Conservation (phyloP, 1,140 invertebrate species). For the Drosophila punjabiensis region DNA sequence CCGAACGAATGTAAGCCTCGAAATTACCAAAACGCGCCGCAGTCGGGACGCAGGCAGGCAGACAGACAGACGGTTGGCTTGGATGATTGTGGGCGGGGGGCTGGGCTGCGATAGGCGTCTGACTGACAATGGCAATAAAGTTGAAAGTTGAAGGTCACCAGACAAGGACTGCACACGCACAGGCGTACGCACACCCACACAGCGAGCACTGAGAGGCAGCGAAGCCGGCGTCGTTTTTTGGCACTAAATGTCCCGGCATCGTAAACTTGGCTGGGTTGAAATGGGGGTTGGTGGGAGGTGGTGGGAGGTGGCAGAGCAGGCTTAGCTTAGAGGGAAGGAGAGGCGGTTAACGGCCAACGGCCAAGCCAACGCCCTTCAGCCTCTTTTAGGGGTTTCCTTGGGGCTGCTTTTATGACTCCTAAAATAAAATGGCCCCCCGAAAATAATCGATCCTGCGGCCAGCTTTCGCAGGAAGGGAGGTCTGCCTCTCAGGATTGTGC, state of each 20-base stretch:
- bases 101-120: slow-evolving; percentile 24
- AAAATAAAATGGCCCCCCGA: slow-evolving; percentile 62
- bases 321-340: slow-evolving; percentile 34
- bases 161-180: slow-evolving; percentile 55
- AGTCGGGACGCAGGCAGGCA: slow-evolving; percentile 41
- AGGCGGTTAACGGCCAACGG: slow-evolving; percentile 16
- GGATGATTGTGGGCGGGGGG: not conserved
- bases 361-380: slow-evolving; percentile 67
- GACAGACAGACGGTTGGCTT: slow-evolving; percentile 12
- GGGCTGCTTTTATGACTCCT: slow-evolving; percentile 47
- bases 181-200: slow-evolving; percentile 8
- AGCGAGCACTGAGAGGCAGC: slow-evolving; percentile 10
- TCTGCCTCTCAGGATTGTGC: slow-evolving; percentile 41
- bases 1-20: slow-evolving; percentile 57
- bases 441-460: slow-evolving; percentile 67
- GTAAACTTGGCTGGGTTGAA: slow-evolving; percentile 11
- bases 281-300: not conserved
- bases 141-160: slow-evolving; percentile 85
- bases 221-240: slow-evolving; percentile 73
- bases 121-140: slow-evolving; percentile 82
- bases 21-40: slow-evolving; percentile 76
- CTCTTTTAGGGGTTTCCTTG: slow-evolving; percentile 26
- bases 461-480: too few species aligned
- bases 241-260: slow-evolving; percentile 41
- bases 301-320: slow-evolving; percentile 22